Conservation (phyloP, 2,113 vertebrate genomes). For the Hydrolagus affinis region DNA sequence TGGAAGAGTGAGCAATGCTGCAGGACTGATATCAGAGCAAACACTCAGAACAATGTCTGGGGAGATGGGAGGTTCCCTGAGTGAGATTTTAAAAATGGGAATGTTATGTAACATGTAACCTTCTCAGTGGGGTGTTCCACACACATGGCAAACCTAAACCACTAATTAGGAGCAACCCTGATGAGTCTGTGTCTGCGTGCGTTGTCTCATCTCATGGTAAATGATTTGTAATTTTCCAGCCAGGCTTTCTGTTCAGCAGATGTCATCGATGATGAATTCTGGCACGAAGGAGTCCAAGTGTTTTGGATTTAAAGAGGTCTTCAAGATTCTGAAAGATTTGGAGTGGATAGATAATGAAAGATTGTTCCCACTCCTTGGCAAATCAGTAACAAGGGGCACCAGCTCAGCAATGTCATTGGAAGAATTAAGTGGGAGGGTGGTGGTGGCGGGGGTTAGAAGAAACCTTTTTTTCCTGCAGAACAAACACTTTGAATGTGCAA, state of each 20-base stretch:
- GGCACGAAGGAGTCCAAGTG: no score
- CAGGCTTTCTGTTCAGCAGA: background rate
- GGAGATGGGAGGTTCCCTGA: background rate
- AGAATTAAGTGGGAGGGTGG: no score
- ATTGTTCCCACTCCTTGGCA: no score
- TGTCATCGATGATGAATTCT: background rate
- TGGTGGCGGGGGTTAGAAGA: no score
- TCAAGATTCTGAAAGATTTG: no score
- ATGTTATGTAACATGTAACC: constrained; percentile 38
- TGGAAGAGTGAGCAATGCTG: background rate
- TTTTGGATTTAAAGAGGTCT: no score
- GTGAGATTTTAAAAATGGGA: constrained; percentile 45
- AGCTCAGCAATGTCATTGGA: no score
- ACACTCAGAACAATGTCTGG: background rate
- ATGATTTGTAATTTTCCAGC: background rate
- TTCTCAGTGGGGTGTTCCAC: constrained; percentile 40
- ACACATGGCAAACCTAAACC: constrained; percentile 31
- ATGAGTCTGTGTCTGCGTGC: constrained; percentile 27
- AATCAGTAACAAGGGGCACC: no score
- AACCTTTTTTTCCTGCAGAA: no score
- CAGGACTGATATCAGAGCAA: background rate
- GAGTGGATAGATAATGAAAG: no score
- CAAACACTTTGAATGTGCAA: no score
- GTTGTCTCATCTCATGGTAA: background rate
- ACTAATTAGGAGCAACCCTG: constrained; percentile 41